A percentile compares a stretch with the other conserved stretches of the same genome.
phyloP scores from a whole-genome alignment of 2,888 invertebrate genomes.

The Trichopria drosophilae region DNA sequence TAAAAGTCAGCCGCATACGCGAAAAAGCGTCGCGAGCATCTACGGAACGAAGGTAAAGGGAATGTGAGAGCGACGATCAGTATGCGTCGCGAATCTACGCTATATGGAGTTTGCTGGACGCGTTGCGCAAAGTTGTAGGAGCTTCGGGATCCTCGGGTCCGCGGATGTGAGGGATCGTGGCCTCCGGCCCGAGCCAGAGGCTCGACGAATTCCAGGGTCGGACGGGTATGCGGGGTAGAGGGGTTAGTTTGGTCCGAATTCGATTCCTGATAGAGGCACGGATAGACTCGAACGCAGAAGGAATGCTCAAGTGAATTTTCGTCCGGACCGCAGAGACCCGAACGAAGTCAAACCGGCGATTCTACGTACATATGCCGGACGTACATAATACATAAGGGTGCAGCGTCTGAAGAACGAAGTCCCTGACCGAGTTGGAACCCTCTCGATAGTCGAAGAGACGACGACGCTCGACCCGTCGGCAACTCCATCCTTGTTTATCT shows the following conservation, averaged over 20 bases:
- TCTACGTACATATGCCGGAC: slow-evolving; percentile 20
- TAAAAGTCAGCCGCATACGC: too few relatives aligned
- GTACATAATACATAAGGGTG: slow-evolving; percentile 7
- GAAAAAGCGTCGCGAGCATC: too few relatives aligned
- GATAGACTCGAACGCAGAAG: slow-evolving; percentile 27
- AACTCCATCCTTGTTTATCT: too few relatives aligned
- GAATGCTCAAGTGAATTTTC: slow-evolving; percentile 40
- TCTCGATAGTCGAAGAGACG: too few relatives aligned
- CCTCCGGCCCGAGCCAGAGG: too few relatives aligned
- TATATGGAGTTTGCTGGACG: slow-evolving; percentile 36
- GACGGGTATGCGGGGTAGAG: too few relatives aligned
- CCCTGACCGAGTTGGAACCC: too few relatives aligned
- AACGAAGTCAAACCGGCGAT: slow-evolving; percentile 22
- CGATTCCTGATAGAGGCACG: slow-evolving; percentile 41
- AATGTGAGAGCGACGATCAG: slow-evolving; percentile 34
- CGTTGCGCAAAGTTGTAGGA: slow-evolving; percentile 32
- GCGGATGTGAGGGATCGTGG: slow-evolving; percentile 23
- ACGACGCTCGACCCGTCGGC: too few relatives aligned
- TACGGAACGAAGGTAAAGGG: too few relatives aligned
- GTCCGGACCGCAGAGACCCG: slow-evolving; percentile 24
- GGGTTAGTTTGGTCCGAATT: slow-evolving; percentile 37
- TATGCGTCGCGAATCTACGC: slow-evolving; percentile 40
- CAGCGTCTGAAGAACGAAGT: too few relatives aligned
- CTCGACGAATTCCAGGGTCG: too few relatives aligned
- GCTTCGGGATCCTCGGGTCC: slow-evolving; percentile 32